A percentile compares a stretch with the other conserved stretches of the same genome.
phyloP scores from a whole-genome alignment of 2,888 invertebrate species.

The Itoplectis maculator region DNA sequence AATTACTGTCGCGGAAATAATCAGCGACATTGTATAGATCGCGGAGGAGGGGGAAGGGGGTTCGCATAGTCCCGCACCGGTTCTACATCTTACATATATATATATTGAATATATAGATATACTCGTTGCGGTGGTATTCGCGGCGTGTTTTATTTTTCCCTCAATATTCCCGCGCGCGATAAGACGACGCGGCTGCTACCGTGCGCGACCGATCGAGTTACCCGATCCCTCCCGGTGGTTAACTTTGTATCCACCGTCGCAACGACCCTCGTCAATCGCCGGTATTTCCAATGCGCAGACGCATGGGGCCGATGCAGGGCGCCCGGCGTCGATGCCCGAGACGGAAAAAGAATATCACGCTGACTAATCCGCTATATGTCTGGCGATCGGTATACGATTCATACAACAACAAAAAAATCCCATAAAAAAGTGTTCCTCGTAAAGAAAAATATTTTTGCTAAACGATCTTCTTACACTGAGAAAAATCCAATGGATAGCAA shows the following conservation, averaged over 20 bases:
- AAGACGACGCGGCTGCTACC: slow-evolving; percentile 5
- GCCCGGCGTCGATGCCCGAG: too few species aligned
- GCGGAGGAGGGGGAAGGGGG: too few species aligned
- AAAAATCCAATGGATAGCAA: too few species aligned
- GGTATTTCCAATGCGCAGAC: not conserved
- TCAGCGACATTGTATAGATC: slow-evolving; percentile 2
- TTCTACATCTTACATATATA: too few species aligned
- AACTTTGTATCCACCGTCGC: slow-evolving; percentile 26
- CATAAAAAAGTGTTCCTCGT: too few species aligned
- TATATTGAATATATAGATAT: not conserved
- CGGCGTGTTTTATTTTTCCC: not conserved
- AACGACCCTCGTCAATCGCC: slow-evolving; percentile 11
- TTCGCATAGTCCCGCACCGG: not conserved
- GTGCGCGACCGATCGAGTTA: slow-evolving; percentile 25
- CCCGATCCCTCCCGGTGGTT: slow-evolving; percentile 5
- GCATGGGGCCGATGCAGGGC: not conserved
- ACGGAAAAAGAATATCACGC: not conserved
- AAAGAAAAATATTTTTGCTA: too few species aligned
- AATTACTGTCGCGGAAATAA: slow-evolving; percentile 13
- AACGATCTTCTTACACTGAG: too few species aligned
- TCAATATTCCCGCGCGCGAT: not conserved
- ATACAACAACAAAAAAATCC: not conserved
- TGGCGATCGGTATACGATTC: too few species aligned
- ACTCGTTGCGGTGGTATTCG: not conserved
- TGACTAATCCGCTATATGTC: not conserved